Evolutionary conservation across 2,888 invertebrate genomes (phyloP), one percentile per base, ranked within the genome.

Genomic region (Priocnemis perturbator): DNA sequence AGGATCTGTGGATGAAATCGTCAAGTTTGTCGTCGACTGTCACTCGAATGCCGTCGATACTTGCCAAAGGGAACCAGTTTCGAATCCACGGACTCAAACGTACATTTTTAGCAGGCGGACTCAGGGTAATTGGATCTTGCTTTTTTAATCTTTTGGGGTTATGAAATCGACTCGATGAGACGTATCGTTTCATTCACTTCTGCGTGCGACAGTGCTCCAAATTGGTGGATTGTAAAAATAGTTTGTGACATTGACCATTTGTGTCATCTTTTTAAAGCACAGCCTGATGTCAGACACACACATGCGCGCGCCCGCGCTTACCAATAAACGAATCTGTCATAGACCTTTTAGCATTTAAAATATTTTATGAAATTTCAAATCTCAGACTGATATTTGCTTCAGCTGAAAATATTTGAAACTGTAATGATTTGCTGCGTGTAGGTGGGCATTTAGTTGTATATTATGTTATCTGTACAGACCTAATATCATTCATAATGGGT

Each of bases 401-500:
- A n/a, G n/a, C n/a, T n/a, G n/a, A n/a, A n/a, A n/a, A n/a, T n/a
- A n/a, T n/a, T n/a, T n/a, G n/a, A 37, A 37, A 11, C 37, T 37
- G 7, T 9, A 11, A 11, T 11, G 14, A 11, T 9, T 11, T 11
- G 7, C 2, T 3, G 7, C 14, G 7, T 7, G 11, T 9, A 11
- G 37, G 14, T 37, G 14, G 7, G 7, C 37, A 37, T 37, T 3
- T 37, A 37, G 11, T 37, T 37, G 37, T 37, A 37, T 48, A 48
- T 44, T 64, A 78, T 74, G 64, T 64, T 71, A 45, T 57, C 71
- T 69, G 72, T 75, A 65, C 78, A 81, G 80, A 80, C 75, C 55
- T 77, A 79, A 71, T 69, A 58, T 72, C 67, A 53, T 26, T 45
- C 58, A 53, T 56, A 20, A 88, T 88, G 88, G 88, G 88, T 70